Evolutionary conservation across 2,113 vertebrate species (phyloP).

Genomic region (Sialia sialis): DNA sequence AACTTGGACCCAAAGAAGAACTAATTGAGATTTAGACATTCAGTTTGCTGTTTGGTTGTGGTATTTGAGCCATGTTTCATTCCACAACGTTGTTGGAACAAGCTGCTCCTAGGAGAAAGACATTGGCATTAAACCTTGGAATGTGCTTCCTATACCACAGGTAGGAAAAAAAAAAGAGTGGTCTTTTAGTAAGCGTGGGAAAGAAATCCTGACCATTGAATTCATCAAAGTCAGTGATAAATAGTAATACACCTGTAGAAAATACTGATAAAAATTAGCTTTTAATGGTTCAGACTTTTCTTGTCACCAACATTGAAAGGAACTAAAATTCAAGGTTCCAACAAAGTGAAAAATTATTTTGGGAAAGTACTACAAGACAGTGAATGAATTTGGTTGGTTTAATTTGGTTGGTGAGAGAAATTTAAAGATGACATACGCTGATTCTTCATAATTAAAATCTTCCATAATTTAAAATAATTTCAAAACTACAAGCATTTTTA

Average conservation of each 20-base stretch:
- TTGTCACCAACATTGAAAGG: not conserved
- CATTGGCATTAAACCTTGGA: not conserved
- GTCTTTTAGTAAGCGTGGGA: accelerated
- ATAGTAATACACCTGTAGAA: not conserved
- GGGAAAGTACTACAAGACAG: not conserved
- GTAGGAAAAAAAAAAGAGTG: not conserved
- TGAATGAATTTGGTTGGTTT: not conserved
- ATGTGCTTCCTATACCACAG: not conserved
- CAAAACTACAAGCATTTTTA: not conserved
- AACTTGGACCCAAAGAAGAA: not conserved
- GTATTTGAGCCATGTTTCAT: not conserved
- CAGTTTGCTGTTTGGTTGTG: not conserved
- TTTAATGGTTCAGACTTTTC: not conserved
- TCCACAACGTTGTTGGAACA: not conserved
- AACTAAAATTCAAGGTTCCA: not conserved
- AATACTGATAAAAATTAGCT: not conserved
- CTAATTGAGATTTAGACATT: not conserved
- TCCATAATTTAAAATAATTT: not conserved
- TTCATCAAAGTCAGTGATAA: not conserved
- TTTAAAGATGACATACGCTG: not conserved
- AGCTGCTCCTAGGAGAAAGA: not conserved
- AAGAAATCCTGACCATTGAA: not conserved
- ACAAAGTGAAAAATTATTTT: not conserved
- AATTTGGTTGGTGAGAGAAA: not conserved
- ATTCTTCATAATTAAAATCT: not conserved